Evolutionary conservation across 2,888 invertebrate species (phyloP).

Genomic region (Thymelicus sylvestris): DNA sequence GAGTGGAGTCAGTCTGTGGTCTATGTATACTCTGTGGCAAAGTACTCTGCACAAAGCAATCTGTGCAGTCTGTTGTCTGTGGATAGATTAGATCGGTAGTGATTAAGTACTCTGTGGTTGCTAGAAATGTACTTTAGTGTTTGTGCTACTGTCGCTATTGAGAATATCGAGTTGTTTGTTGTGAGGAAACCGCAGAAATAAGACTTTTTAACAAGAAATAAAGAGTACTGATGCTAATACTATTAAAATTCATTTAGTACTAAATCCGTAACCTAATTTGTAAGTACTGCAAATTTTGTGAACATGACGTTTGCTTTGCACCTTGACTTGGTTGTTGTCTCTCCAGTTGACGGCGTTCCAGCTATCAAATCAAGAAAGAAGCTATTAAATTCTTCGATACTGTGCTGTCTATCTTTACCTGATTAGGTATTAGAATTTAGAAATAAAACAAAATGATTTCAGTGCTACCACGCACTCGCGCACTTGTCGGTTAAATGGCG

Average conservation of each 20-base stretch:
- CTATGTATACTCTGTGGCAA: no score
- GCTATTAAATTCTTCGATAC: conserved; percentile 14
- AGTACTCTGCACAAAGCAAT: no score
- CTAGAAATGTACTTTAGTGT: conserved; percentile 1
- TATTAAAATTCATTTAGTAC: not conserved
- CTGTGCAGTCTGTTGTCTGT: no score
- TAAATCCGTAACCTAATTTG: not conserved
- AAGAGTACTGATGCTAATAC: conserved; percentile 7
- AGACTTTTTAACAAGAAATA: not conserved
- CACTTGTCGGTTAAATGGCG: no score
- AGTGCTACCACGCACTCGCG: no score
- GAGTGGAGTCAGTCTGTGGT: no score
- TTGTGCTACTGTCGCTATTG: conserved; percentile 11
- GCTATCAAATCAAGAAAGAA: not conserved
- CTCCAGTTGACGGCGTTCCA: conserved; percentile 16
- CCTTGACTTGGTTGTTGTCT: not conserved
- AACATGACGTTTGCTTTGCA: conserved; percentile 13
- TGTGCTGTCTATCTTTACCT: no score
- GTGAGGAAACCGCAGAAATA: conserved; percentile 15
- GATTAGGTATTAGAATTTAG: no score
- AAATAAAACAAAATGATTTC: no score
- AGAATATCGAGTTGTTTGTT: conserved; percentile 19
- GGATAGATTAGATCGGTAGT: no score
- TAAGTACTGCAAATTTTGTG: conserved; percentile 13
- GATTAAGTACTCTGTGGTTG: not conserved